A percentile compares a stretch with the other conserved stretches of the same genome.
Evolutionary conservation across 2,113 vertebrate species (phyloP).

Genomic region (Pomatostomus ruficeps): DNA sequence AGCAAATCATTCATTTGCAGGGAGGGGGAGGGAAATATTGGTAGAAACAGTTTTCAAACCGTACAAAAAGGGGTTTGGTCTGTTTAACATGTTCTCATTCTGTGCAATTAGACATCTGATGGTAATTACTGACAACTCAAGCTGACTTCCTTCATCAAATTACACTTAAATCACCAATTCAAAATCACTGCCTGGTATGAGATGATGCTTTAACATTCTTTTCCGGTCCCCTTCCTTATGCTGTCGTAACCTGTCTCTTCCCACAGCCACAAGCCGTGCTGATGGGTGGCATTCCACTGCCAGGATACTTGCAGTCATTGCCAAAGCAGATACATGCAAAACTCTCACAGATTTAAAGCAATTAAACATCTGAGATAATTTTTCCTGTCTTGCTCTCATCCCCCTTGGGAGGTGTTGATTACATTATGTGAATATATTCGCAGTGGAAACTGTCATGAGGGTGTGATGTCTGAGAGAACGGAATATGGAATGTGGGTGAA

Average conservation of each 20-base stretch:
- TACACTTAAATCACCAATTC: neutral
- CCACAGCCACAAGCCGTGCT: neutral
- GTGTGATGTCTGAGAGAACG: neutral
- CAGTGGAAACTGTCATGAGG: neutral
- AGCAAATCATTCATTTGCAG: neutral
- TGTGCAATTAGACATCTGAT: constrained; percentile 1
- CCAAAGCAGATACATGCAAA: neutral
- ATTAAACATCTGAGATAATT: neutral
- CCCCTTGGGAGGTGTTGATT: neutral
- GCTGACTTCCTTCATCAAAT: neutral
- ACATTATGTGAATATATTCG: neutral
- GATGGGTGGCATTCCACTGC: neutral
- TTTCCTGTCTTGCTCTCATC: neutral
- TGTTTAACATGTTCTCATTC: neutral
- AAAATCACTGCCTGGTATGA: neutral
- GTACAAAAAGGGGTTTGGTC: neutral
- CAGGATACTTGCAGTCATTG: neutral
- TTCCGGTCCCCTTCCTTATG: neutral
- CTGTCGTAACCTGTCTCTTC: neutral
- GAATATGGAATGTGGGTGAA: neutral
- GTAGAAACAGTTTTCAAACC: neutral
- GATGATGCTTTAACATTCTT: neutral
- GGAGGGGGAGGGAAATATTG: accelerated
- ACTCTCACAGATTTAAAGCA: neutral
- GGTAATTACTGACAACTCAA: neutral